Conservation (phyloP, 2,888 invertebrate species). For the Ennomos fuscantarius region DNA sequence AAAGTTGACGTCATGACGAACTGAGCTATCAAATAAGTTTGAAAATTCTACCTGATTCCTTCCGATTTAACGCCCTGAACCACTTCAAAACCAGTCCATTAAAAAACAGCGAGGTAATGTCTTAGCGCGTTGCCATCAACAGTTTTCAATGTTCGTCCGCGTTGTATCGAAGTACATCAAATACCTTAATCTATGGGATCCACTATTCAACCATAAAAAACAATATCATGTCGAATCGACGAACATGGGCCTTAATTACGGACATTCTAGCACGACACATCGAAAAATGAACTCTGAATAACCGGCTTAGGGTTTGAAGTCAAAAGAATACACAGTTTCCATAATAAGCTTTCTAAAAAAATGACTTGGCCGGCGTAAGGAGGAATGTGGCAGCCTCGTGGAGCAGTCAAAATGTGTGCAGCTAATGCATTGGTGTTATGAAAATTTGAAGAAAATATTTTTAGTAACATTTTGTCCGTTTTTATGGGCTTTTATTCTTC, state of each 20-base stretch:
- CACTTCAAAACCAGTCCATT: slow-evolving; percentile 24
- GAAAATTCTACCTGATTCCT: slow-evolving; percentile 3
- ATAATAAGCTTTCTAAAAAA: slow-evolving; percentile 81
- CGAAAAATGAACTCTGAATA: slow-evolving; percentile 43
- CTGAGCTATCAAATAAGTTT: too few relatives aligned
- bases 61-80: background rate
- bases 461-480: slow-evolving; percentile 19
- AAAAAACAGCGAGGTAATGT: slow-evolving; percentile 29
- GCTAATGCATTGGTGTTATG: slow-evolving; percentile 48
- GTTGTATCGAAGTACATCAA: slow-evolving; percentile 55
- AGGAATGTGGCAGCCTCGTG: slow-evolving; percentile 75
- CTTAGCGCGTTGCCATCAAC: slow-evolving; percentile 31
- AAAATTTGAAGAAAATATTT: slow-evolving; percentile 47
- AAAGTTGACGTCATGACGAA: too few relatives aligned
- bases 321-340: slow-evolving; percentile 20
- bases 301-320: slow-evolving; percentile 43
- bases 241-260: slow-evolving; percentile 78
- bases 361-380: slow-evolving; percentile 68
- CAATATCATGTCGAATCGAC: slow-evolving; percentile 75
- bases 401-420: slow-evolving; percentile 52
- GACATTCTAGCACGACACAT: slow-evolving; percentile 40
- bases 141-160: slow-evolving; percentile 33
- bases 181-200: slow-evolving; percentile 73
- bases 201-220: slow-evolving; percentile 79
- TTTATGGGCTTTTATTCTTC: slow-evolving; percentile 6